Conservation (phyloP, 2,888 invertebrate species). For the Epicampocera succincta region DNA sequence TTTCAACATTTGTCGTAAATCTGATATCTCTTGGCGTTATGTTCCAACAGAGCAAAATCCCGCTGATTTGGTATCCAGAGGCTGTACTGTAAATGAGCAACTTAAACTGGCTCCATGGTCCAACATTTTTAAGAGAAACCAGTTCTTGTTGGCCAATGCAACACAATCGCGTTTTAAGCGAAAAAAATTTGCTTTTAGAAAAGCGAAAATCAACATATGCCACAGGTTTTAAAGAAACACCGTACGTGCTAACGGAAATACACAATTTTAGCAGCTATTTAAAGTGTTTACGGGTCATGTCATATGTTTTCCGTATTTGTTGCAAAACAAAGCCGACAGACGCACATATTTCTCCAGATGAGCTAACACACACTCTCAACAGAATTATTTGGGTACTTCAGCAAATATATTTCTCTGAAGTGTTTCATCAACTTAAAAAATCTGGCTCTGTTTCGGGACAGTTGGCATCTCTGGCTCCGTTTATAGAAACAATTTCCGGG, state of each 20-base stretch:
- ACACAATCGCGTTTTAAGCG: not conserved
- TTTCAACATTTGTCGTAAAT: conserved; percentile 65
- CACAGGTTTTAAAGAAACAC: not conserved
- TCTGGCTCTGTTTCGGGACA: not conserved
- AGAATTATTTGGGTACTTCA: conserved; percentile 14
- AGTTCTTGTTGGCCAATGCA: conserved; percentile 5
- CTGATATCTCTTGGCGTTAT: conserved; percentile 55
- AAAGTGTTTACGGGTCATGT: conserved; percentile 3
- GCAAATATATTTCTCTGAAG: not conserved
- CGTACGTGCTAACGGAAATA: no score
- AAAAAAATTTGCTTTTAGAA: conserved; percentile 11
- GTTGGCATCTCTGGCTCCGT: conserved; percentile 17
- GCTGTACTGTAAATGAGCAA: conserved; percentile 1
- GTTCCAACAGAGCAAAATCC: conserved; percentile 61
- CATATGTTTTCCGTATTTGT: conserved; percentile 3
- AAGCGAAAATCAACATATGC: not conserved
- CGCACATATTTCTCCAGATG: not conserved
- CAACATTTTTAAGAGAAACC: not conserved
- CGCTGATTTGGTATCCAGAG: conserved; percentile 61
- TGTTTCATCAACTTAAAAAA: not conserved
- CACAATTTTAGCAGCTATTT: no score
- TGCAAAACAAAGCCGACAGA: not conserved
- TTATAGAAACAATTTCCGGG: conserved; percentile 37
- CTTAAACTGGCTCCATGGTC: conserved; percentile 24
- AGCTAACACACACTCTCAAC: not conserved